phyloP scores from a whole-genome alignment of 2,113 vertebrate genomes.

The Ceyx margarethae region DNA sequence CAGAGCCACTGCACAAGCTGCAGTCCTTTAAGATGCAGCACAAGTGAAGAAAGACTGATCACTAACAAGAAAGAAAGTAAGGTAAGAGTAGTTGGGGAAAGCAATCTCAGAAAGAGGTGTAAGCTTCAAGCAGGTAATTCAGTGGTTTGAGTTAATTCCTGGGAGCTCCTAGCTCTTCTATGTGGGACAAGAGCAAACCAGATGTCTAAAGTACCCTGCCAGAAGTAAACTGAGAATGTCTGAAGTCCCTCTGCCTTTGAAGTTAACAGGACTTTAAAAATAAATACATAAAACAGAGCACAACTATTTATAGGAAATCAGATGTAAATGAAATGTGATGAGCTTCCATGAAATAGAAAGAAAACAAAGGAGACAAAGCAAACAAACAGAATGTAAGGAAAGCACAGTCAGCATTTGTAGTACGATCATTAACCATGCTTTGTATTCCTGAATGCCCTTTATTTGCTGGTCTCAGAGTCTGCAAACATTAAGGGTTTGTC shows the following conservation, averaged over 20 bases:
- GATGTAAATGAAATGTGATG: not conserved
- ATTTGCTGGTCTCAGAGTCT: not conserved
- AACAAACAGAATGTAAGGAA: conserved; percentile 4
- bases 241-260: conserved; percentile 13
- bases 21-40: not conserved
- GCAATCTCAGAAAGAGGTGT: not conserved
- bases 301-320: conserved; percentile 34
- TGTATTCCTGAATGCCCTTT: conserved; percentile 13
- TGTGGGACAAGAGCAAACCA: not conserved
- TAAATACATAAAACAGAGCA: not conserved
- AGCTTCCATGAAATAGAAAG: not conserved
- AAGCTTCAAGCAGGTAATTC: not conserved
- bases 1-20: not conserved
- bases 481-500: conserved; percentile 5
- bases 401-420: conserved; percentile 1
- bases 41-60: not conserved
- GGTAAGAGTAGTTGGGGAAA: not conserved
- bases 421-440: not conserved
- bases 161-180: not conserved
- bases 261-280: conserved; percentile 9
- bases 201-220: not conserved
- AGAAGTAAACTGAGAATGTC: not conserved
- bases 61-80: not conserved
- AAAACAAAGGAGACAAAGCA: conserved; percentile 14
- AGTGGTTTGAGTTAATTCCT: not conserved